A percentile compares a stretch with the other conserved stretches of the same genome.
Conservation (phyloP, 1,140 invertebrate species). For the Achroia grisella region DNA sequence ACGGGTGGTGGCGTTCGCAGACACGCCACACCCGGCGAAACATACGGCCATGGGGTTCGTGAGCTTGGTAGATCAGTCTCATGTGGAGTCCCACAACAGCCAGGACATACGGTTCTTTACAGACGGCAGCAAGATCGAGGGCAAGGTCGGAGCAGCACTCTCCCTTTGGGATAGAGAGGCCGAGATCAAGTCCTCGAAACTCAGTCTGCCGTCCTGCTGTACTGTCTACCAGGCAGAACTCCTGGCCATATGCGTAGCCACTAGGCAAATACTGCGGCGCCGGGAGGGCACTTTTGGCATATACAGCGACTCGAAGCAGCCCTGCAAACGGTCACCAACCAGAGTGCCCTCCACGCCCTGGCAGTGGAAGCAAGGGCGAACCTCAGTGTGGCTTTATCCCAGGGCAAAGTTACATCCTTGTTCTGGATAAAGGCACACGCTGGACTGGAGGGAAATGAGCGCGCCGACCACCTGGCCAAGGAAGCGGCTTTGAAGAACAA, state of each 20-base stretch:
- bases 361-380: constrained; percentile 2
- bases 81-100: background rate
- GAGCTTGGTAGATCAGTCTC: constrained; percentile 3
- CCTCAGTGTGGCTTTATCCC: background rate
- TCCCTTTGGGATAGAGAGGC: constrained; percentile 10
- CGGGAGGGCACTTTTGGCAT: background rate
- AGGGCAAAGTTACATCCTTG: constrained; percentile 6
- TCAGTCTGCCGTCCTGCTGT: constrained; percentile 13
- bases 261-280: background rate
- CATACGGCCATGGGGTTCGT: background rate
- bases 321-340: constrained; percentile 6
- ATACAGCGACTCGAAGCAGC: constrained; percentile 20
- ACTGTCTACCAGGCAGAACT: constrained; percentile 27
- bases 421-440: constrained; percentile 23
- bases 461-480: constrained; percentile 19
- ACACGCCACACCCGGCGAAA: constrained; percentile 6
- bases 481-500: constrained; percentile 8
- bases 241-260: constrained; percentile 7
- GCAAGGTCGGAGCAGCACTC: constrained; percentile 17
- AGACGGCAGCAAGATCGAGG: constrained; percentile 20
- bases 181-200: constrained; percentile 9
- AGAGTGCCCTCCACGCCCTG: constrained; percentile 8
- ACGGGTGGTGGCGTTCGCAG: background rate
- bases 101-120: constrained; percentile 10
- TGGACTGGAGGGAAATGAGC: too few species aligned